phyloP scores from a whole-genome alignment of 2,888 invertebrate species.

The Euphydryas editha region DNA sequence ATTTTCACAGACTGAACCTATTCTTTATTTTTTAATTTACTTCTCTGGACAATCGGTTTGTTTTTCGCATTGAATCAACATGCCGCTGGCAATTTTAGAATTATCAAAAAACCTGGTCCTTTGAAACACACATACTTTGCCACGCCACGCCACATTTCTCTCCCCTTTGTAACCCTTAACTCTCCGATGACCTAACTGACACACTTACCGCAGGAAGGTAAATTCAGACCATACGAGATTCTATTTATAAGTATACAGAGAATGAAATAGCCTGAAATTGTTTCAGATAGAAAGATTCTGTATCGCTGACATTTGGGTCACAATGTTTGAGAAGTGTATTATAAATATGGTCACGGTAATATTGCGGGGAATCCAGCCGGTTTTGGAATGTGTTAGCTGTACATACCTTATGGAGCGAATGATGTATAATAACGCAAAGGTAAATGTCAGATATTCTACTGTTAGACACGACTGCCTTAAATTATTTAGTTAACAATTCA shows the following conservation, averaged over 20 bases:
- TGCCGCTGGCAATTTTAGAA: constrained; percentile 27
- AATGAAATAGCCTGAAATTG: background rate
- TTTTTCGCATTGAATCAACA: constrained; percentile 30
- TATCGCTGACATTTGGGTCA: constrained; percentile 2
- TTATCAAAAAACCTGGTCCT: constrained; percentile 35
- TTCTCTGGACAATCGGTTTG: constrained; percentile 12
- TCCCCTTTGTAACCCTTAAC: constrained; percentile 38
- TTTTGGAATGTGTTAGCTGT: constrained; percentile 6
- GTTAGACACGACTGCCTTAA: background rate
- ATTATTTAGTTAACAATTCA: background rate
- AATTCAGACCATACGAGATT: background rate
- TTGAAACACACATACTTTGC: no score
- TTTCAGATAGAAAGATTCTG: background rate
- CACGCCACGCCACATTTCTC: constrained; percentile 42
- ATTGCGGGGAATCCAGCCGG: background rate
- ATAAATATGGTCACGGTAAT: constrained; percentile 12
- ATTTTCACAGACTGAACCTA: background rate
- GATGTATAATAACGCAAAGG: background rate
- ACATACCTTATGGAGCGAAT: constrained; percentile 1
- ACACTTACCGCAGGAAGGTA: constrained; percentile 17
- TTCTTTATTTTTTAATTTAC: constrained; percentile 26
- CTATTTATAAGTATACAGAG: background rate
- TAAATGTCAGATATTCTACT: background rate
- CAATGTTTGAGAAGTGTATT: background rate
- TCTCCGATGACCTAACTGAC: constrained; percentile 38